Evolutionary conservation across 92 coral and sea anemone genomes (phyloP), one percentile per base, ranked within the genome.

Genomic region (Heliopora coerulea): DNA sequence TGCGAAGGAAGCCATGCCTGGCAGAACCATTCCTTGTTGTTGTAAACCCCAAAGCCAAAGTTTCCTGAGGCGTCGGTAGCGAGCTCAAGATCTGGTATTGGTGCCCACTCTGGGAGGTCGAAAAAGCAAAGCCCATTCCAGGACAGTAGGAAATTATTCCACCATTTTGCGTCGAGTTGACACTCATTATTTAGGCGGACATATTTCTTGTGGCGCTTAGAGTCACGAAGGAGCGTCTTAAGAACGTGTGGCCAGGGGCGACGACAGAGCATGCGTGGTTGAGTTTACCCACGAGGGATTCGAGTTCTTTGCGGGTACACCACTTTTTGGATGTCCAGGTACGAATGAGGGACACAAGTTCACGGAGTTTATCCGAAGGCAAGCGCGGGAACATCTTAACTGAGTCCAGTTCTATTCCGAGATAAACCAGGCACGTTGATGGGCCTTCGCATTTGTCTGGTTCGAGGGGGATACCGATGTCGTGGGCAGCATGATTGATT

Each of bases 111-210:
- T 31, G 82, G 82, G 39, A 50, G 59, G 17, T 62, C 48, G 28
- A 82, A 82, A 10, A 86, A 66, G 49, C 42, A 63, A 17, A 76
- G 56, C 17, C 90, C 82, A 29, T 82, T 86, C 90, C 87, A 82
- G 20, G 84, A 62, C 3, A 49, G 68, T 1, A 86, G 83, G 52
- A 86, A 86, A 8, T 19, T 26, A 18, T 46, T 10, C 90, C 90
- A 86, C 86, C 89, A 86, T 14, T 42, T 25, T 28, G 77, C 17
- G 73, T 86, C 86, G 34, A 68, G 79, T 56, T 46, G 81, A 35
- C 74, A 83, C 11, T 54, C 54, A 20, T 42, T 75, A 34, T 73
- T 86, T 25, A 86, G 56, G 14, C 90, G 81, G 23, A 66, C 23
- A 57, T 26, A 80, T 64, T 86, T 83, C 19, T 34, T 49, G n/a